Base-by-base conservation (phyloP, 2,113 vertebrate species). In the Myotis davidii region DNA sequence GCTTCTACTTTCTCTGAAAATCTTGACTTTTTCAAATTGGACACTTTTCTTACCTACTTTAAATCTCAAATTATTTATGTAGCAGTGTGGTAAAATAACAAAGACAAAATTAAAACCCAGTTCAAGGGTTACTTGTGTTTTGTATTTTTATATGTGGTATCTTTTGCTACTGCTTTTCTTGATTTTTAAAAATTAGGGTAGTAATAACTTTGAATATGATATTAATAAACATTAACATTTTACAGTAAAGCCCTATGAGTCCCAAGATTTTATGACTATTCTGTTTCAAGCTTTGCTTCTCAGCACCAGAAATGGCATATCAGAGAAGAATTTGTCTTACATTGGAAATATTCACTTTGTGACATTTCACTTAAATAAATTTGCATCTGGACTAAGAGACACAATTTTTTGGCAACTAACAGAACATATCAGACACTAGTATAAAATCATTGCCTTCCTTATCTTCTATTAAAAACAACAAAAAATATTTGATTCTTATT, bases 141-240 rank as follows among this genome's bases (percentile, higher is more conserved):
- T 92, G 7, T 76, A 42, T 76, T 92, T 85, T 85, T 85, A 85
- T 65, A 90, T 11, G 59, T 50, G 13, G 1, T 82, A 86, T 45
- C 18, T 72, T 91, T 95, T 83, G 12, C 94, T 85, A 72, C 7
- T 59, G 18, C 6, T 73, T 56, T 20, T 79, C 72, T 39, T 52
- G 27, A 69, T 56, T 93, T 73, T 91, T 59, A 54, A 88, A 88
- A 69, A 65, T 76, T 59, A 29, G 17, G 45, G 52, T 37, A 78
- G 20, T 61, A 92, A 23, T 52, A 92, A 61, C 20, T 52, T 89
- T 64, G 29, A 42, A 34, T 32, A 72, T 42, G 88, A 56, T 4
- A 92, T 9, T 82, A 85, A 82, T 82, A 77, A 95, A 76, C 12
- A 87, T 56, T 76, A 91, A 84, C 37, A 91, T 91, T 84, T 85